These are phyloP conservation scores for Nesidiocoris tenuis DNA, from an alignment of 2,888 invertebrate genomes.

Conservation along the genomic window DNA sequence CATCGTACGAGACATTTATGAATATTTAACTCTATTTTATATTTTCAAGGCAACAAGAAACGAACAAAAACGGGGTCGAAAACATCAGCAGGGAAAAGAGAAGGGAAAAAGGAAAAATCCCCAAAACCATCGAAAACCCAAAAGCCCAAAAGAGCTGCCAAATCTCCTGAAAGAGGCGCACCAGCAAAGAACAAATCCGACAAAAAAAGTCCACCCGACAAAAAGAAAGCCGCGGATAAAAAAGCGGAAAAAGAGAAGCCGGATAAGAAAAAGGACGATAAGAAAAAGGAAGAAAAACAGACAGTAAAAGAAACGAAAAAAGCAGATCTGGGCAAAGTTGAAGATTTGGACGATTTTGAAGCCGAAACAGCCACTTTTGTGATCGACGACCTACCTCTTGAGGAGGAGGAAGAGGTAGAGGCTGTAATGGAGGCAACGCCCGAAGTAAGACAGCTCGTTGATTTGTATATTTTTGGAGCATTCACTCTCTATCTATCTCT, in stretches of 20 bases:
- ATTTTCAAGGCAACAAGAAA: not conserved
- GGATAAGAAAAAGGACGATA: slow-evolving; percentile 7
- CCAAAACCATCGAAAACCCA: no score
- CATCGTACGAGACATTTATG: no score
- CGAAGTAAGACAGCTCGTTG: slow-evolving; percentile 4
- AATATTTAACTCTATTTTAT: no score
- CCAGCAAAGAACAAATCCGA: no score
- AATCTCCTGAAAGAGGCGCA: not conserved
- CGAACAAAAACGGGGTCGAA: not conserved
- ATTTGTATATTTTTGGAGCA: not conserved
- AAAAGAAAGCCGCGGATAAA: not conserved
- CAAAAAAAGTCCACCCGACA: no score
- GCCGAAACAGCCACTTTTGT: slow-evolving; percentile 10
- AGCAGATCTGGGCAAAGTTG: slow-evolving; percentile 24
- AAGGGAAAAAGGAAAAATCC: not conserved
- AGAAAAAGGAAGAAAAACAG: slow-evolving; percentile 24
- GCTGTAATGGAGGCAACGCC: slow-evolving; percentile 15
- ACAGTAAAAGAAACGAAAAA: slow-evolving; percentile 7
- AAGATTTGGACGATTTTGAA: slow-evolving; percentile 34
- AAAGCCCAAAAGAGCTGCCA: no score
- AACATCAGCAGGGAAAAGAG: not conserved
- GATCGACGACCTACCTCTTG: slow-evolving; percentile 26
- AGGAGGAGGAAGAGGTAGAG: slow-evolving; percentile 37
- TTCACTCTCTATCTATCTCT: no score
- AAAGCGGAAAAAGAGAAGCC: slow-evolving; percentile 35